Percentiles rank a stretch among this genome's conserved stretches.
These are phyloP conservation scores for Andrena dorsata DNA, from an alignment of 2,888 invertebrate species.

Conservation along the genomic window DNA sequence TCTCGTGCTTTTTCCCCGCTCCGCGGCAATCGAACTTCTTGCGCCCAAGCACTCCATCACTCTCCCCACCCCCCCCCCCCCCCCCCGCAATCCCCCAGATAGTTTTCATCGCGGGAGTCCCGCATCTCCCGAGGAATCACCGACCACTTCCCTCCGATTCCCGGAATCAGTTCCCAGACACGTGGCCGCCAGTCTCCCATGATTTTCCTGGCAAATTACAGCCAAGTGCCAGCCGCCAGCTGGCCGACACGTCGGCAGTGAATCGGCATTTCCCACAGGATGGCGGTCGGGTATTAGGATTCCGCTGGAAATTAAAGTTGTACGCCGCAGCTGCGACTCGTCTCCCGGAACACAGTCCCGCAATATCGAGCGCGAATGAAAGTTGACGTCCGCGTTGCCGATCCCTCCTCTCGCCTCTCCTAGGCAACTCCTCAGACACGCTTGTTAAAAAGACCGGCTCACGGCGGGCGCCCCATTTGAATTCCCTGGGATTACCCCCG, in stretches of 20 bases:
- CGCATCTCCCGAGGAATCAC: too few species aligned
- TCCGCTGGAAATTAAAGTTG: slow-evolving; percentile 60
- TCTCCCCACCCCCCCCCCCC: too few species aligned
- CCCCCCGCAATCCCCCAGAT: background rate
- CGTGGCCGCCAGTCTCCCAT: background rate
- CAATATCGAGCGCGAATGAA: slow-evolving; percentile 47
- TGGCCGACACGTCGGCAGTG: background rate
- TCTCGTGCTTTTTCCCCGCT: background rate
- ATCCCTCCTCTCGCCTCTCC: background rate
- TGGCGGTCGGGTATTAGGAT: background rate
- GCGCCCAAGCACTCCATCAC: background rate
- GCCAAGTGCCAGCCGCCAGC: background rate
- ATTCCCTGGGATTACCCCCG: background rate
- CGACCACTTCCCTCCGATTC: too few species aligned
- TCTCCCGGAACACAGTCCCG: slow-evolving; percentile 31
- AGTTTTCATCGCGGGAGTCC: background rate
- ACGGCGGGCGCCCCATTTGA: background rate
- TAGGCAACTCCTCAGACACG: background rate
- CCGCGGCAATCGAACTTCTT: background rate
- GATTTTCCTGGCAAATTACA: background rate
- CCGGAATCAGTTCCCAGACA: too few species aligned
- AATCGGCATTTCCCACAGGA: slow-evolving; percentile 7
- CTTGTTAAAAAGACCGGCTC: slow-evolving; percentile 1
- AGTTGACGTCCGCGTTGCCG: background rate
- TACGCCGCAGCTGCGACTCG: slow-evolving; percentile 51